Percentiles rank a stretch among this genome's conserved stretches.
Conservation (phyloP, 2,888 invertebrate genomes). For the Ernsta delagoae region DNA sequence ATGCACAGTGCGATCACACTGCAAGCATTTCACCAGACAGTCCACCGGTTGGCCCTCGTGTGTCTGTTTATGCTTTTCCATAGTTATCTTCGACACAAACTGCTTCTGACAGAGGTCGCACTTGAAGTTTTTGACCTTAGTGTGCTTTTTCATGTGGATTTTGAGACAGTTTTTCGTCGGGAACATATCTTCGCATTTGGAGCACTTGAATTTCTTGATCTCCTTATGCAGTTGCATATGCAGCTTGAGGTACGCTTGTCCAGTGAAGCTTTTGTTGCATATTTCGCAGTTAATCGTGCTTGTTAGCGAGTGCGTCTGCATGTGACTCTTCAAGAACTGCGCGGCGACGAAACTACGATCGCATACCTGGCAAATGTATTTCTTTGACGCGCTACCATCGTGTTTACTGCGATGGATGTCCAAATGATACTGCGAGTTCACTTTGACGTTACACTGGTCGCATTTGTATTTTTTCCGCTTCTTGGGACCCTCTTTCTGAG, state of each 20-base stretch:
- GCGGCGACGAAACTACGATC: constrained; percentile 78
- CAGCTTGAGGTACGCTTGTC: constrained; percentile 76
- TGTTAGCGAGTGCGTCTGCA: constrained; percentile 75
- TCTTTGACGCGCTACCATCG: constrained; percentile 72
- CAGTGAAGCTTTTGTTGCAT: constrained; percentile 74
- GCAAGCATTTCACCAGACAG: constrained; percentile 76
- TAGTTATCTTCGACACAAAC: constrained; percentile 79
- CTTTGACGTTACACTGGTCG: constrained; percentile 79
- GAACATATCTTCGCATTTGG: constrained; percentile 79
- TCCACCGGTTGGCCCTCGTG: constrained; percentile 78
- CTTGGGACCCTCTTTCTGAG: constrained; percentile 65
- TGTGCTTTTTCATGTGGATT: constrained; percentile 80
- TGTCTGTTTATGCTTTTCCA: constrained; percentile 76
- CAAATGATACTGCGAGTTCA: constrained; percentile 78
- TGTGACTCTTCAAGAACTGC: constrained; percentile 78
- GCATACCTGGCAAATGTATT: constrained; percentile 75
- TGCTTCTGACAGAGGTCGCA: constrained; percentile 76
- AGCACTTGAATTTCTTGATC: constrained; percentile 78
- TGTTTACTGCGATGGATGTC: constrained; percentile 80
- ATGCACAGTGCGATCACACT: constrained; percentile 77
- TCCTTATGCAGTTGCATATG: constrained; percentile 81
- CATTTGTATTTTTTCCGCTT: constrained; percentile 77
- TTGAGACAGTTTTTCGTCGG: constrained; percentile 79
- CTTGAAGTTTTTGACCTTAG: constrained; percentile 80
- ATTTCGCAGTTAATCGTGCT: constrained; percentile 79